Conservation (phyloP, 2,113 vertebrate genomes). For the Pluvialis apricaria region DNA sequence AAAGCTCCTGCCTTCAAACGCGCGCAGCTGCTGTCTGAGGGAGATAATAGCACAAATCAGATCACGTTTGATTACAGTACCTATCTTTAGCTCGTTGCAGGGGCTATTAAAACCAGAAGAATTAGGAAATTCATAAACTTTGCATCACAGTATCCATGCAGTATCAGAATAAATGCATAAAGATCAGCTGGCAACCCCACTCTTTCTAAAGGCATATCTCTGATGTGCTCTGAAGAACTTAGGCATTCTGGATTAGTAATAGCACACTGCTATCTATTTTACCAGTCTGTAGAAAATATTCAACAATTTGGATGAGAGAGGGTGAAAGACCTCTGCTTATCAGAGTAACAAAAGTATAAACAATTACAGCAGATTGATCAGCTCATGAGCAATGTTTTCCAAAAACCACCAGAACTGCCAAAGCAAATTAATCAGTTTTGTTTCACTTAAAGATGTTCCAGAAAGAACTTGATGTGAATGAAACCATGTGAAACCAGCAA, state of each 20-base stretch:
- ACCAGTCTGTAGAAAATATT: neutral
- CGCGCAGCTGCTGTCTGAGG: neutral
- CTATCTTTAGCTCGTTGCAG: neutral
- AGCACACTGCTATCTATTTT: neutral
- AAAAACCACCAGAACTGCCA: neutral
- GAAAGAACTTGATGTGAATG: neutral
- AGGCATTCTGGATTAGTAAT: neutral
- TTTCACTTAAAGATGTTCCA: neutral
- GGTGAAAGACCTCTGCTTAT: neutral
- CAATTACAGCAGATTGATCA: neutral
- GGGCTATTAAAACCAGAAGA: neutral
- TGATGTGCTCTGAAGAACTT: neutral
- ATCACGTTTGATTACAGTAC: neutral
- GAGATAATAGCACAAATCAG: neutral
- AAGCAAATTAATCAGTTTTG: neutral
- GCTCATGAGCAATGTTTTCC: neutral
- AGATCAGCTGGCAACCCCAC: neutral
- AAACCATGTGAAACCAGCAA: neutral
- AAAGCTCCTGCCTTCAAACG: neutral
- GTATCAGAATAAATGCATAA: neutral
- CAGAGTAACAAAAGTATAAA: neutral
- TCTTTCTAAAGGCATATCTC: neutral
- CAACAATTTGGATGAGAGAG: neutral
- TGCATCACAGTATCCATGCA: rapidly evolving
- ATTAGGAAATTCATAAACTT: neutral